phyloP scores from a whole-genome alignment of 2,888 invertebrate species.

The Neelides folsomi region DNA sequence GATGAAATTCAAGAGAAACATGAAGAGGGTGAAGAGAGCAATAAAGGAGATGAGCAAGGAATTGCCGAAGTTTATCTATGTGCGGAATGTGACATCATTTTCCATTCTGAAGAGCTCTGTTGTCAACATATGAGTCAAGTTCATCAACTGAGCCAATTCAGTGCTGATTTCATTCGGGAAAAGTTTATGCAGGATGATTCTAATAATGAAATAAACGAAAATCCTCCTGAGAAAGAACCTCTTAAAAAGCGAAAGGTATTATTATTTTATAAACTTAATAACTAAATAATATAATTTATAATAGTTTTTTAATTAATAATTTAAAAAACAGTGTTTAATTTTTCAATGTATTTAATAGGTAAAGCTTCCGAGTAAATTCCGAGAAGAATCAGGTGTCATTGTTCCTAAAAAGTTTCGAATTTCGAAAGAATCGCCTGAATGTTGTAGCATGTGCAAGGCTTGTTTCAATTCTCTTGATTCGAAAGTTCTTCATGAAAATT shows the following conservation, averaged over 20 bases:
- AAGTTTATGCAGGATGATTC: conserved; percentile 9
- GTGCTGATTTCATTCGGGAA: conserved; percentile 21
- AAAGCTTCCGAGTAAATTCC: conserved; percentile 15
- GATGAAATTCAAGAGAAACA: too few relatives aligned
- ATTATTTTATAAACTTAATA: conserved; percentile 4
- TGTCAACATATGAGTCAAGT: conserved; percentile 26
- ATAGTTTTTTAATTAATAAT: too few relatives aligned
- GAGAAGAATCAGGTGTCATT: conserved; percentile 13
- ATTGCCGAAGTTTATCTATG: conserved; percentile 22
- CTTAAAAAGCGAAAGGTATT: conserved; percentile 10
- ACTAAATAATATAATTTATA: too few relatives aligned
- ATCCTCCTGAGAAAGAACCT: background rate
- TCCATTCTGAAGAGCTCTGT: conserved; percentile 24
- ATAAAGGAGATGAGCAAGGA: too few relatives aligned
- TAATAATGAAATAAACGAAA: background rate
- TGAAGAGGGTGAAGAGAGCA: too few relatives aligned
- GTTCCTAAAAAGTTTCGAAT: conserved; percentile 21
- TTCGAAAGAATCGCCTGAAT: conserved; percentile 12
- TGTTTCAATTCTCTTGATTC: conserved; percentile 21
- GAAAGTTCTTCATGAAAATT: conserved; percentile 26
- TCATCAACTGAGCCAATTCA: conserved; percentile 24
- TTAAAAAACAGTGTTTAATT: background rate
- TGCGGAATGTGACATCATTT: conserved; percentile 26
- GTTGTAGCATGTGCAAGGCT: conserved; percentile 21
- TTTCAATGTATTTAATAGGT: conserved; percentile 10